Conservation (phyloP, 2,113 vertebrate genomes). For the Uropsilus gracilis region DNA sequence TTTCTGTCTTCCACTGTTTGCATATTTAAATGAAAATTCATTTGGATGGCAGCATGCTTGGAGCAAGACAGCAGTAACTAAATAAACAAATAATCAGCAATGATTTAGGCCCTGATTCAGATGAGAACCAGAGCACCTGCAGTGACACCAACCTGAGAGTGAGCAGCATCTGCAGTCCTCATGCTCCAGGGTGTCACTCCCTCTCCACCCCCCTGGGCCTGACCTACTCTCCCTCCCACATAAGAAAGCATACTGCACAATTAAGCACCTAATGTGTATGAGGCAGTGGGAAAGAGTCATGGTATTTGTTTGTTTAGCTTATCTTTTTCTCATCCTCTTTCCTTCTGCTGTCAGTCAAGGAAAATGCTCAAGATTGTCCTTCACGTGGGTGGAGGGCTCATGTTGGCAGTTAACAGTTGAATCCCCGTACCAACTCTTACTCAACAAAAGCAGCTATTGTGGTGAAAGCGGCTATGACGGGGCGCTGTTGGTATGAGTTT, state of each 20-base stretch:
- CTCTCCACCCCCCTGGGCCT: neutral
- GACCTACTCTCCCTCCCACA: rapidly evolving
- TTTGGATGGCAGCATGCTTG: constrained; percentile 54
- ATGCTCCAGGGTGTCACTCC: rapidly evolving
- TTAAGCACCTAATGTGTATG: neutral
- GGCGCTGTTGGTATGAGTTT: neutral
- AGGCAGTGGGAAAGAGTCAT: neutral
- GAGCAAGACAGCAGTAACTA: constrained; percentile 59
- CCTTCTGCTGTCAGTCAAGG: neutral
- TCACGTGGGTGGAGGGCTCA: neutral
- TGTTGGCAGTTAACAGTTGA: rapidly evolving
- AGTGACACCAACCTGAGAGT: neutral
- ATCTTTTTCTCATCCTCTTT: neutral
- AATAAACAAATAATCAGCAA: constrained; percentile 65
- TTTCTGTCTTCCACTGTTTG: constrained; percentile 7
- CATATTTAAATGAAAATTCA: constrained; percentile 66
- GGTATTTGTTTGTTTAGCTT: neutral
- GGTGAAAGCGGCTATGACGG: neutral
- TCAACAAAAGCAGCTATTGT: neutral
- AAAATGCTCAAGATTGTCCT: neutral
- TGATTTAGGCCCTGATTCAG: neutral
- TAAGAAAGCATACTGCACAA: neutral
- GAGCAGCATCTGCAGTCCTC: neutral
- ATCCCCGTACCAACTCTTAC: neutral
- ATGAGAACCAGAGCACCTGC: neutral